Conservation (phyloP, 1,140 invertebrate species). For the Ptiloglossa arizonensis region DNA sequence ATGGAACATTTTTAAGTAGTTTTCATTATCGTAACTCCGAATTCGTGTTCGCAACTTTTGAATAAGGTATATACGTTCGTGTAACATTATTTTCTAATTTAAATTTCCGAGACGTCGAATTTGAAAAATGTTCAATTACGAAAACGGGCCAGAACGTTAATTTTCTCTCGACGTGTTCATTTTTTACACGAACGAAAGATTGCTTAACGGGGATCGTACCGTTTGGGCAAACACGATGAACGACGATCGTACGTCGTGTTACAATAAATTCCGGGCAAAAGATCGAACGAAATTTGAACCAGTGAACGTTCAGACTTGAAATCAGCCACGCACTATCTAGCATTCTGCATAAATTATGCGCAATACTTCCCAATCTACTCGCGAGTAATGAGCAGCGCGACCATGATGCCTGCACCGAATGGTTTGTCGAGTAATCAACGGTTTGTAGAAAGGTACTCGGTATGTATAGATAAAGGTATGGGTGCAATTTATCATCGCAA, state of each 20-base stretch:
- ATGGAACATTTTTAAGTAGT: too few relatives aligned
- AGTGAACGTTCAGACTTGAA: not conserved
- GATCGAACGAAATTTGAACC: not conserved
- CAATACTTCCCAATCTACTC: slow-evolving; percentile 24
- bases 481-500: slow-evolving; percentile 35
- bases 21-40: too few relatives aligned
- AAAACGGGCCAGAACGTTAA: too few relatives aligned
- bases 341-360: slow-evolving; percentile 11
- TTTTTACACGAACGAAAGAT: too few relatives aligned
- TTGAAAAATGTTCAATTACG: too few relatives aligned
- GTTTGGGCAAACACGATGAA: not conserved
- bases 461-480: slow-evolving; percentile 11
- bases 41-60: too few relatives aligned
- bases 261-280: not conserved
- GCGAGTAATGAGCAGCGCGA: slow-evolving; percentile 13
- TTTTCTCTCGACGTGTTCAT: too few relatives aligned
- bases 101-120: too few relatives aligned
- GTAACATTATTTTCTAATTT: too few relatives aligned
- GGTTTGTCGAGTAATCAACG: slow-evolving; percentile 45
- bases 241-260: not conserved
- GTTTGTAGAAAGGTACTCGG: slow-evolving; percentile 36
- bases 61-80: too few relatives aligned
- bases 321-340: not conserved
- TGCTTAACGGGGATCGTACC: too few relatives aligned
- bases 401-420: not conserved